Conservation (phyloP, 2,888 invertebrate species). For the Papilio protenor region DNA sequence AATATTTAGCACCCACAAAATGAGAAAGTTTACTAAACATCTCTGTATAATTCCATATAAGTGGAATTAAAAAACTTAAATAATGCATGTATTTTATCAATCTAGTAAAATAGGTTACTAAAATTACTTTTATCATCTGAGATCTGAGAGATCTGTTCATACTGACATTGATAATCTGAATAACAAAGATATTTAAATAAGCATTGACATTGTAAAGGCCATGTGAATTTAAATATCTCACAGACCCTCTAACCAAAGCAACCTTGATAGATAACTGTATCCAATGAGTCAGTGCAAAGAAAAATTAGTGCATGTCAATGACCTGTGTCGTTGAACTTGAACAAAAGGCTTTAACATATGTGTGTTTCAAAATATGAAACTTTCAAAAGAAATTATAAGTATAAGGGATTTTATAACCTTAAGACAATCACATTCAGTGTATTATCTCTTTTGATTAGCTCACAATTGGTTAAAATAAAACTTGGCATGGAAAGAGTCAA, state of each 20-base stretch:
- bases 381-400: neutral
- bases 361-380: neutral
- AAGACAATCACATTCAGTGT: neutral
- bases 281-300: conserved; percentile 60
- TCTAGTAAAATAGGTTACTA: too few relatives aligned
- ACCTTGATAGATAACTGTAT: conserved; percentile 61
- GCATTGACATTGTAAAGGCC: conserved; percentile 11
- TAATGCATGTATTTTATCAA: too few relatives aligned
- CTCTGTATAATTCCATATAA: too few relatives aligned
- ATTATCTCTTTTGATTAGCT: neutral
- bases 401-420: neutral
- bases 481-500: too few relatives aligned
- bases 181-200: neutral
- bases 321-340: conserved; percentile 63
- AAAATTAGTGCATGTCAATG: conserved; percentile 60
- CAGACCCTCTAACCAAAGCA: conserved; percentile 53
- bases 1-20: too few relatives aligned
- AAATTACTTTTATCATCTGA: too few relatives aligned
- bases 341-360: conserved; percentile 30
- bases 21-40: too few relatives aligned
- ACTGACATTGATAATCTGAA: neutral
- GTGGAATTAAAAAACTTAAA: too few relatives aligned
- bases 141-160: too few relatives aligned
- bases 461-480: too few relatives aligned
- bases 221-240: conserved; percentile 16